phyloP scores from a whole-genome alignment of 2,113 vertebrate species.

The Paradoxurus hermaphroditus region DNA sequence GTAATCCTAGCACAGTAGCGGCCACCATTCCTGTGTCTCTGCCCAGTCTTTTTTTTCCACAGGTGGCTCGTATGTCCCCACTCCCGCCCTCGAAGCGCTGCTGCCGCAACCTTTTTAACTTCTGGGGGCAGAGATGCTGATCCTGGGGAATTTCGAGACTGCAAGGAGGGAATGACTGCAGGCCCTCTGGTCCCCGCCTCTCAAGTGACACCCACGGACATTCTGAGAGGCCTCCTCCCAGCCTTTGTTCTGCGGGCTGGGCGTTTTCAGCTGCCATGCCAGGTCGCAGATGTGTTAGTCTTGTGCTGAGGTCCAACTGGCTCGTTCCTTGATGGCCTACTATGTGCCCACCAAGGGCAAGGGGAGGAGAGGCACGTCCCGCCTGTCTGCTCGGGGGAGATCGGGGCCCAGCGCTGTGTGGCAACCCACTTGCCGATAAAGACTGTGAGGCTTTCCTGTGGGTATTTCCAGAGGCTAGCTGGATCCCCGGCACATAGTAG shows the following conservation, averaged over 20 bases:
- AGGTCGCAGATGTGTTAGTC: background rate
- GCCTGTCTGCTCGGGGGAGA: background rate
- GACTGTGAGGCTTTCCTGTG: background rate
- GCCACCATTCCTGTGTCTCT: background rate
- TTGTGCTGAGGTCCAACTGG: background rate
- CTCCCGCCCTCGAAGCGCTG: background rate
- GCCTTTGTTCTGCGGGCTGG: fast-evolving
- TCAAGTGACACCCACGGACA: fast-evolving
- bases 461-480: background rate
- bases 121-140: background rate
- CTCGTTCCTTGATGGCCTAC: background rate
- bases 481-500: background rate
- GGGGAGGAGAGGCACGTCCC: background rate
- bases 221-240: fast-evolving
- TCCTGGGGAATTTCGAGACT: background rate
- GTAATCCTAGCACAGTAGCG: fast-evolving
- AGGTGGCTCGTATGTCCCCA: background rate
- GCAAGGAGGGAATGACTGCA: fast-evolving
- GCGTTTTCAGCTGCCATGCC: background rate
- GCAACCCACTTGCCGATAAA: background rate
- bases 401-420: background rate
- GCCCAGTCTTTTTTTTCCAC: background rate
- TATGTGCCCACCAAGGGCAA: fast-evolving
- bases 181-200: too few relatives aligned
- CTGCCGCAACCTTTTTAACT: background rate